These are phyloP conservation scores for Agonopterix subpropinquella DNA, from an alignment of 2,888 invertebrate genomes.

Conservation along the genomic window DNA sequence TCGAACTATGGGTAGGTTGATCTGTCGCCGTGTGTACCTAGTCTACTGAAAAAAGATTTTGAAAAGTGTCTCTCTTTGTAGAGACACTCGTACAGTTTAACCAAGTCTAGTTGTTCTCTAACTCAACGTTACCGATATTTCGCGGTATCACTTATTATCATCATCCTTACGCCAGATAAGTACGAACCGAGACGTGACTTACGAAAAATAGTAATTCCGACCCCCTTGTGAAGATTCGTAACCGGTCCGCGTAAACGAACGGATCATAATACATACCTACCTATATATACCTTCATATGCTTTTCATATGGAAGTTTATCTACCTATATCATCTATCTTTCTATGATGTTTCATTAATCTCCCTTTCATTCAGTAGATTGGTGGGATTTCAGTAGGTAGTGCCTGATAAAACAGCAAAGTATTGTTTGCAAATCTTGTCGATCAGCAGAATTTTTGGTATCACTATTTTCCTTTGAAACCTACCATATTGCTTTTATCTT, in stretches of 20 bases:
- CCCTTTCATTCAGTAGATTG: too few relatives aligned
- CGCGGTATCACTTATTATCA: slow-evolving; percentile 70
- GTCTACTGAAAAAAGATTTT: too few relatives aligned
- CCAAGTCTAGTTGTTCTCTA: slow-evolving; percentile 4
- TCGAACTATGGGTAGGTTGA: too few relatives aligned
- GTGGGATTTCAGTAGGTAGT: too few relatives aligned
- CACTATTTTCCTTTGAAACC: too few relatives aligned
- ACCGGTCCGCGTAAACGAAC: slow-evolving; percentile 23
- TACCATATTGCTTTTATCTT: too few relatives aligned
- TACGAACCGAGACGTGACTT: slow-evolving; percentile 64
- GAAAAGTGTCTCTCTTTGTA: too few relatives aligned
- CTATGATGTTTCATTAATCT: neutral
- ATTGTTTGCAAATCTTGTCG: too few relatives aligned
- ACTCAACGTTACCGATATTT: slow-evolving; percentile 37
- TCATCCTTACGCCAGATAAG: slow-evolving; percentile 70
- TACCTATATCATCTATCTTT: neutral
- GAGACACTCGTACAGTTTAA: too few relatives aligned
- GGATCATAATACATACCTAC: slow-evolving; percentile 4
- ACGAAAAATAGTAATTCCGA: slow-evolving; percentile 62
- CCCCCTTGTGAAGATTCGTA: slow-evolving; percentile 42
- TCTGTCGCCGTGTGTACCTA: too few relatives aligned
- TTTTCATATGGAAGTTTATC: neutral
- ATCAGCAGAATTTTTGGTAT: too few relatives aligned
- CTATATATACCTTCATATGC: neutral
- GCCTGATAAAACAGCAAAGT: too few relatives aligned